phyloP scores from a whole-genome alignment of 2,797 vertebrate species.

The Sebastes jordani region DNA sequence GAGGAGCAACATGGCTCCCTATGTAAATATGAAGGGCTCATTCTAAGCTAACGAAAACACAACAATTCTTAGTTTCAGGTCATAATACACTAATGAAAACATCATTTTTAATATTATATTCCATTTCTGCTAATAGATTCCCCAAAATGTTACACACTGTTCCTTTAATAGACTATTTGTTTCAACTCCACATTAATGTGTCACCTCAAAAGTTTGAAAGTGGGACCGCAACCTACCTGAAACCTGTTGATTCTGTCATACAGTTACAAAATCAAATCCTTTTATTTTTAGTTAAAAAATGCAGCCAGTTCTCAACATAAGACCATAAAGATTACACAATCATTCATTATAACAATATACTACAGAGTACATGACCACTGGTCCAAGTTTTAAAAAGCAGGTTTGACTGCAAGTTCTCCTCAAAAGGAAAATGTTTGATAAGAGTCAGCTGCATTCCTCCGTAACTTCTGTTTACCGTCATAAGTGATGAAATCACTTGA shows the following conservation, averaged over 20 bases:
- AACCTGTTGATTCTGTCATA: not conserved
- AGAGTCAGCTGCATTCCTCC: not conserved
- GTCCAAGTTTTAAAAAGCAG: not conserved
- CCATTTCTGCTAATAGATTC: too few species aligned
- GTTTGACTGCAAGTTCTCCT: not conserved
- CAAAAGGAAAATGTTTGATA: not conserved
- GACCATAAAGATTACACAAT: not conserved
- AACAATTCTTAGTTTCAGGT: too few species aligned
- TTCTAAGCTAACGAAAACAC: too few species aligned
- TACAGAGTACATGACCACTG: not conserved
- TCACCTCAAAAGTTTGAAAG: not conserved
- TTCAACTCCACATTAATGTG: not conserved
- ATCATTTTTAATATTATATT: too few species aligned
- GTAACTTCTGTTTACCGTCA: not conserved
- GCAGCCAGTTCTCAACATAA: not conserved
- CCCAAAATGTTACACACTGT: too few species aligned
- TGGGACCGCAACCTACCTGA: not conserved
- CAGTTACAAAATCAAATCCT: not conserved
- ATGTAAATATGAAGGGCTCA: too few species aligned
- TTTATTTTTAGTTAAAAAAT: not conserved
- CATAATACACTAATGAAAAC: too few species aligned
- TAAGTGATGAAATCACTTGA: conserved; percentile 14
- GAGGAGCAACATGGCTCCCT: too few species aligned
- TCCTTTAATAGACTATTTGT: not conserved
- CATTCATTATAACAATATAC: not conserved